Evolutionary conservation across 1,140 invertebrate species (phyloP), one percentile per base, ranked within the genome.

Genomic region (Drosophila neocordata): DNA sequence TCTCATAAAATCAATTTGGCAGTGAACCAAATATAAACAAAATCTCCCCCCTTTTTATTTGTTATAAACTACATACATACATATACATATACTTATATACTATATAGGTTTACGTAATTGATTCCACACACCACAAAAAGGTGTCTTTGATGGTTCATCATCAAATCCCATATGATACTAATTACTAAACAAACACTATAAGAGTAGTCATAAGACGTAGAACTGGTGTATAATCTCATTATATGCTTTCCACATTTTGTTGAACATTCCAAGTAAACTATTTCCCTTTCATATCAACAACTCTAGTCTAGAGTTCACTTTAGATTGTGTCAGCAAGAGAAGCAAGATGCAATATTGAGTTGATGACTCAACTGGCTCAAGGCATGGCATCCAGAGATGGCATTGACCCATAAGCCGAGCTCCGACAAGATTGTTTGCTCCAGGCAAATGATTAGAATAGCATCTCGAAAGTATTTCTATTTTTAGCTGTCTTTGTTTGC

Each of bases 361-460:
- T 34, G 37, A 27, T 44, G 22, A 44, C 38, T 38, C 58, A 44
- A n/a, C 9, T 4, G 38, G n/a, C 37, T 22, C 9, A 41, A 22
- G 35, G 7, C 52, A 18, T 15, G 20, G 44, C 24, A 41, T 9
- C 24, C 22, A 9, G 12, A 20, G 37, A 20, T 74, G 38, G 65
- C 72, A 74, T 74, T 74, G 72, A 68, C 72, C 71, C 31, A 74
- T 68, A 68, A 74, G 51, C 52, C 8, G 31, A 48, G 53, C 62
- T 56, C 15, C 55, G 11, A n/a, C 24, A 1, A 60, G 65, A 24
- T 38, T 65, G 34, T 59, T 65, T 44, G 58, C 41, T 73, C 5
- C 31, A 22, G 34, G 56, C 22, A 24, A 59, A 59, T 9, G 58
- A 44, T 60, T 38, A 18, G 38, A 44, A 27, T 44, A 1, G n/a